A percentile compares a stretch with the other conserved stretches of the same genome.
These are phyloP conservation scores for Neuroterus valhalla DNA, from an alignment of 1,140 invertebrate genomes.

Conservation along the genomic window DNA sequence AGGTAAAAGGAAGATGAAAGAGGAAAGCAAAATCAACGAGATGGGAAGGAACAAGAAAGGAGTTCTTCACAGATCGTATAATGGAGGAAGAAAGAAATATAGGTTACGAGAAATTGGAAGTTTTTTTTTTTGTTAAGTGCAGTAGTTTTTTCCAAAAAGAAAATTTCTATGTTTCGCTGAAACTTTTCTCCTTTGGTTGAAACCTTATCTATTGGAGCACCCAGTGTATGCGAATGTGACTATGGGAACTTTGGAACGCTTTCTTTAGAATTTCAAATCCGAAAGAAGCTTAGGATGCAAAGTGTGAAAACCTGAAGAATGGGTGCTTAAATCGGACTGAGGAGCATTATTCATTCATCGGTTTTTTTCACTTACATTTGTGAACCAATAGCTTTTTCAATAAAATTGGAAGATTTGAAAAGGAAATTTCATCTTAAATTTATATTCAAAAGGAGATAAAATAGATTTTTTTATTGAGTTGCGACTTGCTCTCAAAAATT, in stretches of 20 bases:
- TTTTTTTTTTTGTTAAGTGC: too few species aligned
- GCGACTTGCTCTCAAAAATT: too few species aligned
- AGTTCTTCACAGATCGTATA: too few species aligned
- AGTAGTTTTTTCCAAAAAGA: not conserved
- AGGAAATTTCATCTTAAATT: conserved; percentile 38
- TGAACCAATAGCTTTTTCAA: conserved; percentile 34
- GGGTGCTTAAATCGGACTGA: not conserved
- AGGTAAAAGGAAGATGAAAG: too few species aligned
- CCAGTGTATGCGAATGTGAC: conserved; percentile 11
- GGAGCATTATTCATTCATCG: conserved; percentile 50
- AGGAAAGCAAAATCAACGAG: too few species aligned
- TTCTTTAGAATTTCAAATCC: conserved; percentile 20
- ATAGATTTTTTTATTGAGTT: too few species aligned
- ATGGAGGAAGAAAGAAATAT: too few species aligned
- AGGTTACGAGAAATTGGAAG: too few species aligned
- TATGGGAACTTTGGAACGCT: not conserved
- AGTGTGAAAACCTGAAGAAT: conserved; percentile 7
- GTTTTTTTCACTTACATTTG: conserved; percentile 38
- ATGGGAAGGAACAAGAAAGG: too few species aligned
- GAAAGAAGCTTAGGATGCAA: conserved; percentile 21
- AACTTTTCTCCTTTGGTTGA: too few species aligned
- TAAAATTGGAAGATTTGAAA: conserved; percentile 46
- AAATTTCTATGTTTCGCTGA: not conserved
- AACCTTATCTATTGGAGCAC: conserved; percentile 12
- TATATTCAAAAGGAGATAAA: too few species aligned